Evolutionary conservation across 2,888 invertebrate species (phyloP).

Genomic region (Agrotis puta): DNA sequence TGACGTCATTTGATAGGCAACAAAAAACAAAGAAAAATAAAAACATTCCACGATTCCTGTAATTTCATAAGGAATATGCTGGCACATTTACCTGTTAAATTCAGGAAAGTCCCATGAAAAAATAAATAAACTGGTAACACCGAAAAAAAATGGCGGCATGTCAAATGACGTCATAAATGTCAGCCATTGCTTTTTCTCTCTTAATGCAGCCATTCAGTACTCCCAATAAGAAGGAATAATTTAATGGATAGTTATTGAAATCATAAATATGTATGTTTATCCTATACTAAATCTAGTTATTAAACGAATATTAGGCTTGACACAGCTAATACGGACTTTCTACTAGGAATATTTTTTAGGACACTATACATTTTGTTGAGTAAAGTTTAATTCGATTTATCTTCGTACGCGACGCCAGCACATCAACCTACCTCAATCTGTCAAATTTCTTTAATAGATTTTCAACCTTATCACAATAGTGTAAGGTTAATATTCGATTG

Average conservation of each 20-base stretch:
- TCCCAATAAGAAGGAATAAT: constrained; percentile 53
- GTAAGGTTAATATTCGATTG: no score
- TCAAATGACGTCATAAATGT: constrained; percentile 43
- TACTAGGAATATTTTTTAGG: constrained; percentile 63
- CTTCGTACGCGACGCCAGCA: background rate
- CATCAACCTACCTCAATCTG: no score
- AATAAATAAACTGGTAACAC: constrained; percentile 11
- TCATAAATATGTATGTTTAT: constrained; percentile 58
- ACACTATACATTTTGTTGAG: constrained; percentile 40
- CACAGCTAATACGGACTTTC: constrained; percentile 52
- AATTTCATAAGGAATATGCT: background rate
- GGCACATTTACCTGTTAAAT: background rate
- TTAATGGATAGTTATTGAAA: constrained; percentile 53
- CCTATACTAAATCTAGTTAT: constrained; percentile 52
- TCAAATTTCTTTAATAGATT: no score
- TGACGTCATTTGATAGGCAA: constrained; percentile 15
- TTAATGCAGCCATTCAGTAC: constrained; percentile 56
- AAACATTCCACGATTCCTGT: background rate
- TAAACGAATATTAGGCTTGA: constrained; percentile 59
- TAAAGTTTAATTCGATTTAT: constrained; percentile 36
- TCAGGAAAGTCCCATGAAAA: background rate
- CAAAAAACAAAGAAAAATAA: background rate
- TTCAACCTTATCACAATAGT: no score
- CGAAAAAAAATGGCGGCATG: constrained; percentile 36
- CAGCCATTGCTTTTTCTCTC: constrained; percentile 8